Base-by-base conservation (phyloP, 2,113 vertebrate genomes). In the Gobius niger region DNA sequence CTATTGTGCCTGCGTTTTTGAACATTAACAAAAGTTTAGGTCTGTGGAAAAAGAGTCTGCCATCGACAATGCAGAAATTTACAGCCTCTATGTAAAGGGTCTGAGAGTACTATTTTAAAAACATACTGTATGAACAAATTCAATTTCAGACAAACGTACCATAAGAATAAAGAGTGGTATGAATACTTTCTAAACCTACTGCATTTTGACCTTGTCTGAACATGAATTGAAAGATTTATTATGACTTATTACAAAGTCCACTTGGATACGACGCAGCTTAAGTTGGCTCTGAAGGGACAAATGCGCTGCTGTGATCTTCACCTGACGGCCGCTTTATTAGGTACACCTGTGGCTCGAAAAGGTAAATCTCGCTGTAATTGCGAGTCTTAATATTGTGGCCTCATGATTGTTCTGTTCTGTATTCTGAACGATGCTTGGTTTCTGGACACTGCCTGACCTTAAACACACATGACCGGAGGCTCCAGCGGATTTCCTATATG, bases 391-490 rank as follows among this genome's bases (percentile, higher is more conserved):
- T 57, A 40, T 14, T 7, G 54, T 40, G 24, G 54, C 13, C 24
- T 7, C 4, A 7, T 11, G 7, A n/a, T n/a, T 63, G 73, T 62
- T 69, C 56, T 74, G 65, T 72, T 71, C 52, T 69, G 62, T 69
- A 63, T 77, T 68, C 67, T 65, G 54, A 78, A 63, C 49, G 68
- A 86, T 53, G 63, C 44, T 73, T 47, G 61, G 67, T 78, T 60
- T 65, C 15, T 62, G 69, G 82, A 85, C 72, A 76, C 74, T 85
- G 81, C 72, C 78, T 78, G 69, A 86, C 68, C 54, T 51, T 62
- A 64, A 65, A 73, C 66, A 75, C 66, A 75, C 69, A 72, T 51
- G 64, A 81, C n/a, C 40, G 70, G 80, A 78, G 52, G 19, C 75
- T 74, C 65, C 65, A 47, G 75, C 79, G 54, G 73, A 72, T 59